Evolutionary conservation across 2,888 invertebrate species (phyloP).

Genomic region (Gastrophysa polygoni): DNA sequence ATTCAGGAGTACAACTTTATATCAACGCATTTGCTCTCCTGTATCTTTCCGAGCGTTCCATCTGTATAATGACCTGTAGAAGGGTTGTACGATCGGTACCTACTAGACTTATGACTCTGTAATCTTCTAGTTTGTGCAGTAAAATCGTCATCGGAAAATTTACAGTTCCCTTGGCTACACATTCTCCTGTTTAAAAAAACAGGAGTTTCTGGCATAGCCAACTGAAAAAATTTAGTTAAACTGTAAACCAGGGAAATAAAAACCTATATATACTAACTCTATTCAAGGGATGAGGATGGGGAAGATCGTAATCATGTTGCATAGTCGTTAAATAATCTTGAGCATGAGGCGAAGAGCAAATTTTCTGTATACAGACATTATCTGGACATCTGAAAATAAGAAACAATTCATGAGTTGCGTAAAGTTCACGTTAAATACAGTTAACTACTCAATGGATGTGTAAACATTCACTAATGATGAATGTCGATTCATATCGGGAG

Average conservation of each 20-base stretch:
- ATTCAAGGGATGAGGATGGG: conserved; percentile 58
- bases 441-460: no score
- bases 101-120: conserved; percentile 39
- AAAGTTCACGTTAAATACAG: no score
- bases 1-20: neutral
- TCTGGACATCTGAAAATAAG: neutral
- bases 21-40: neutral
- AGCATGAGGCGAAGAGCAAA: conserved; percentile 17
- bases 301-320: conserved; percentile 63
- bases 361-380: neutral
- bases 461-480: conserved; percentile 25
- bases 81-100: conserved; percentile 43
- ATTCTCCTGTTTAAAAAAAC: conserved; percentile 44
- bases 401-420: neutral
- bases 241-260: neutral
- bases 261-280: conserved; percentile 55
- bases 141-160: conserved; percentile 49
- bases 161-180: conserved; percentile 33
- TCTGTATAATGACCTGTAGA: conserved; percentile 43
- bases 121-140: conserved; percentile 35
- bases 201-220: conserved; percentile 45
- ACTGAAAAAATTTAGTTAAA: conserved; percentile 37
- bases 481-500: conserved; percentile 25
- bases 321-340: conserved; percentile 61
- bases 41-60: conserved; percentile 27